Percentiles rank a stretch among this genome's conserved stretches.
These are phyloP conservation scores for Anisognathus igniventris DNA, from an alignment of 2,797 vertebrate genomes.

Conservation along the genomic window DNA sequence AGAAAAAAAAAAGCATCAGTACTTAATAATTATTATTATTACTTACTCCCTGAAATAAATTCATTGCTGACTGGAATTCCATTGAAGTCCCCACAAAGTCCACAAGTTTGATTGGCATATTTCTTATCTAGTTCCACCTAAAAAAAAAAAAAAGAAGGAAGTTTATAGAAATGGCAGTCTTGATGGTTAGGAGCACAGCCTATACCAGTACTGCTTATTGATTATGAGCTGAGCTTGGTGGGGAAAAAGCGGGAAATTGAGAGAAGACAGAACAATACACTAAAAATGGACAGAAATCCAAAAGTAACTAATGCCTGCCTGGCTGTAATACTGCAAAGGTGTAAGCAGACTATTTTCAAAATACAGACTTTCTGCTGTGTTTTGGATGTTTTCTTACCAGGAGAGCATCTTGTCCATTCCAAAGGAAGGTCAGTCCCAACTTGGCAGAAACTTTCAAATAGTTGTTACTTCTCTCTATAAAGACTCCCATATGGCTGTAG, in stretches of 20 bases:
- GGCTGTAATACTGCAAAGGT: background rate
- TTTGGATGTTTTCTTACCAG: slow-evolving; percentile 72
- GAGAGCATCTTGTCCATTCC: slow-evolving; percentile 82
- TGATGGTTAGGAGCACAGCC: background rate
- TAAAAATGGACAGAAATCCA: background rate
- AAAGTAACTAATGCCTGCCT: background rate
- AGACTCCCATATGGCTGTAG: slow-evolving; percentile 76
- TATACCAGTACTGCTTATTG: background rate
- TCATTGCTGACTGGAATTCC: slow-evolving; percentile 75
- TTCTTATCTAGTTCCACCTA: slow-evolving; percentile 85
- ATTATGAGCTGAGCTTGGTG: background rate
- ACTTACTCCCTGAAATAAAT: slow-evolving; percentile 80
- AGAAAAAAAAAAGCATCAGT: background rate
- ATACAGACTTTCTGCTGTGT: background rate
- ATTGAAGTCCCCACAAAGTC: slow-evolving; percentile 80
- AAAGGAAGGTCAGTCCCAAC: slow-evolving; percentile 78
- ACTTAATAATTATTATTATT: background rate
- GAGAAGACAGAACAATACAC: background rate
- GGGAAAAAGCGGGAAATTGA: background rate
- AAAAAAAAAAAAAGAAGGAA: background rate
- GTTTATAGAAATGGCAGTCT: background rate
- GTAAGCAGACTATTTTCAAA: background rate
- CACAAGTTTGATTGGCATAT: slow-evolving; percentile 77
- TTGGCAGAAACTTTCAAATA: slow-evolving; percentile 80
- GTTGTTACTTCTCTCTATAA: slow-evolving; percentile 71